These are phyloP conservation scores for Dicrurus megarhynchus DNA, from an alignment of 2,113 vertebrate genomes.

Conservation along the genomic window DNA sequence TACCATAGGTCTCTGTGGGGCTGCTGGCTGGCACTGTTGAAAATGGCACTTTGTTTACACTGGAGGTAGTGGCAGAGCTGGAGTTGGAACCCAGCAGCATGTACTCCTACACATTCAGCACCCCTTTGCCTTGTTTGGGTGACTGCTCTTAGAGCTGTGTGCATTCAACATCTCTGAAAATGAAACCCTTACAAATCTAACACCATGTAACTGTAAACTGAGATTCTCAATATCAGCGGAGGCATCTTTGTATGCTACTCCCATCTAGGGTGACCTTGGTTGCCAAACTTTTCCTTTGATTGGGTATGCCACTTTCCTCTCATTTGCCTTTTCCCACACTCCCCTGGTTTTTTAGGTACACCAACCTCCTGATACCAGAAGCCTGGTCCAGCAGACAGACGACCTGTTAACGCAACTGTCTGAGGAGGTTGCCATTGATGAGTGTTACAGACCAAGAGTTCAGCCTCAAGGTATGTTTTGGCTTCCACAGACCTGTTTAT, in stretches of 20 bases:
- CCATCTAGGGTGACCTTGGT: not conserved
- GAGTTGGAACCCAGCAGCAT: not conserved
- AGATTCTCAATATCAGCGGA: not conserved
- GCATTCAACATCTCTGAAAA: not conserved
- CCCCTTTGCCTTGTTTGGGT: not conserved
- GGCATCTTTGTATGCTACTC: not conserved
- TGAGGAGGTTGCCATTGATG: slow-evolving; percentile 87
- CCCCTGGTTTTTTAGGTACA: slow-evolving; percentile 71
- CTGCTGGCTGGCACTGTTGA: not conserved
- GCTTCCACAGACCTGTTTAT: not conserved
- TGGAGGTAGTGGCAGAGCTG: not conserved
- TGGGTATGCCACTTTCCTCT: not conserved
- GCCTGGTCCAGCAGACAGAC: slow-evolving; percentile 82
- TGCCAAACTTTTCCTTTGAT: not conserved
- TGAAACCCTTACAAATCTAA: not conserved
- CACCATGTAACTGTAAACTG: not conserved
- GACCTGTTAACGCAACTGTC: slow-evolving; percentile 86
- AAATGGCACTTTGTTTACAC: not conserved
- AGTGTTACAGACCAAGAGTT: slow-evolving; percentile 52
- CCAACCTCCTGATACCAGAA: slow-evolving; percentile 80
- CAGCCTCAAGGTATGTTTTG: slow-evolving; percentile 62
- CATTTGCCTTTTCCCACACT: not conserved
- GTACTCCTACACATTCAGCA: not conserved
- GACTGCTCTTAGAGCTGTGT: not conserved
- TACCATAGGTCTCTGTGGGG: not conserved